Evolutionary conservation across 2,888 invertebrate species (phyloP).

Genomic region (Tetheella fluctuosa): DNA sequence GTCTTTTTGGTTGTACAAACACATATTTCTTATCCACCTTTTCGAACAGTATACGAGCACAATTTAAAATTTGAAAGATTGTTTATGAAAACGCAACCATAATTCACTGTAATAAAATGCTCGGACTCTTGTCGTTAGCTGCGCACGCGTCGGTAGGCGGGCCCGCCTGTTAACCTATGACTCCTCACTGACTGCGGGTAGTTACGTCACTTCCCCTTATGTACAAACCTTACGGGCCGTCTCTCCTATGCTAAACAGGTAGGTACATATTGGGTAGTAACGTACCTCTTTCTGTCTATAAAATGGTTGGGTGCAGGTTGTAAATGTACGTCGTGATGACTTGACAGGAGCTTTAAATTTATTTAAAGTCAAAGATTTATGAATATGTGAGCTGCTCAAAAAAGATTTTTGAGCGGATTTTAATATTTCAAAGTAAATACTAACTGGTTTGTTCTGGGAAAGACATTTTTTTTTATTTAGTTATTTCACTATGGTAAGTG

Average conservation of each 20-base stretch:
- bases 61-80: too few species aligned
- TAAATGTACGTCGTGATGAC: background rate
- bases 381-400: too few species aligned
- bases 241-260: conserved; percentile 11
- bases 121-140: conserved; percentile 12
- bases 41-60: too few species aligned
- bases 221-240: conserved; percentile 6
- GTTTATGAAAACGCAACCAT: background rate
- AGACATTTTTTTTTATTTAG: too few species aligned
- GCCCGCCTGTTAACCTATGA: conserved; percentile 13
- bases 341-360: background rate
- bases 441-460: too few species aligned
- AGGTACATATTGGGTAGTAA: conserved; percentile 6
- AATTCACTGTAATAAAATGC: background rate
- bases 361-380: background rate
- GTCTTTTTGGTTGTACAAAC: too few species aligned
- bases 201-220: conserved; percentile 6
- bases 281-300: background rate
- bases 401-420: too few species aligned
- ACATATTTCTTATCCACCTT: too few species aligned
- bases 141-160: conserved; percentile 14
- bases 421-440: too few species aligned
- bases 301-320: background rate
- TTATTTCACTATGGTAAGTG: too few species aligned
- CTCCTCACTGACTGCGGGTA: conserved; percentile 9